phyloP scores from a whole-genome alignment of 2,797 vertebrate species.

The Rhodeus uyekii region DNA sequence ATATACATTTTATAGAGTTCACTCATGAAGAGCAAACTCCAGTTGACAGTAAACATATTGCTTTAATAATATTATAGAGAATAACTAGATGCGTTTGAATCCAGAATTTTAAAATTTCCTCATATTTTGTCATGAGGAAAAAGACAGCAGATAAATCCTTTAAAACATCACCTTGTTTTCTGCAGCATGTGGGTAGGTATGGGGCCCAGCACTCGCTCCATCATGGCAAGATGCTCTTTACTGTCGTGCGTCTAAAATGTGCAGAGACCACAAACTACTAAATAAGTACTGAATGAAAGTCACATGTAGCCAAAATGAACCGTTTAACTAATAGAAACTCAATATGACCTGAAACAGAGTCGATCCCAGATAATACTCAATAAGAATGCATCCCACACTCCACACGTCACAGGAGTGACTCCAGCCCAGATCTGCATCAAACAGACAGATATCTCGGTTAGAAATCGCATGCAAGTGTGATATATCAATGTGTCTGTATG shows the following conservation, averaged over 20 bases:
- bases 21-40: background rate
- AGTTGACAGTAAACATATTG: background rate
- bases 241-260: slow-evolving; percentile 82
- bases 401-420: slow-evolving; percentile 87
- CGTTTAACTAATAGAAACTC: background rate
- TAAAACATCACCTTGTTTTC: slow-evolving; percentile 71
- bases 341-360: slow-evolving; percentile 82
- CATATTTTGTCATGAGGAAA: too few species aligned
- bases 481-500: background rate
- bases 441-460: slow-evolving; percentile 20
- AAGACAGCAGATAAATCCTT: background rate
- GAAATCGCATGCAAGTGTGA: background rate
- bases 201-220: slow-evolving; percentile 89
- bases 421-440: slow-evolving; percentile 82
- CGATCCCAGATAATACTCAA: slow-evolving; percentile 85
- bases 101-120: background rate
- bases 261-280: background rate
- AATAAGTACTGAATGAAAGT: background rate
- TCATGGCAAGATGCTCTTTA: slow-evolving; percentile 94
- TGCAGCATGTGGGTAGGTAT: slow-evolving; percentile 78
- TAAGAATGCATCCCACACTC: slow-evolving; percentile 87
- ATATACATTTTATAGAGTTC: too few species aligned
- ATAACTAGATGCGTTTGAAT: too few species aligned
- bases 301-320: background rate
- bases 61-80: background rate